phyloP scores from a whole-genome alignment of 2,797 vertebrate species.

The Helostoma temminkii region DNA sequence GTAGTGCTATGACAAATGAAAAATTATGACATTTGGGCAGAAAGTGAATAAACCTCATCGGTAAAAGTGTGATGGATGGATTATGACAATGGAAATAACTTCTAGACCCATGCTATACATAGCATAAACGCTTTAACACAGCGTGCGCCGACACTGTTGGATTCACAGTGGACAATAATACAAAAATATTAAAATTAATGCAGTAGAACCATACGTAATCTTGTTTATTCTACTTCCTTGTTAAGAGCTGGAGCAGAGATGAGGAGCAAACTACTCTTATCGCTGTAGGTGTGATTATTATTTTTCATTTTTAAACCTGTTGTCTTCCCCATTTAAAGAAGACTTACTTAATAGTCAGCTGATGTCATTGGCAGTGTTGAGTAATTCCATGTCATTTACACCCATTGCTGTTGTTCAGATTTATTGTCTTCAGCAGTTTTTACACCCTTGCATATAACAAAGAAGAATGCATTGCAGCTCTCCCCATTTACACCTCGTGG shows the following conservation, averaged over 20 bases:
- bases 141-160: not conserved
- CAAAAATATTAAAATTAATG: not conserved
- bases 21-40: not conserved
- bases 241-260: no score
- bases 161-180: not conserved
- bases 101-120: not conserved
- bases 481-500: conserved; percentile 13
- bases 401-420: no score
- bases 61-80: not conserved
- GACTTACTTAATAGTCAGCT: not conserved
- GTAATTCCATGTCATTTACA: not conserved
- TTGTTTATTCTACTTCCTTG: no score
- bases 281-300: no score
- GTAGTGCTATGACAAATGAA: not conserved
- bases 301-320: not conserved
- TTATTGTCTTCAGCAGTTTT: not conserved
- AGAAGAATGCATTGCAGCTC: not conserved
- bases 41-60: not conserved
- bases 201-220: not conserved
- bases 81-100: not conserved
- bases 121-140: not conserved
- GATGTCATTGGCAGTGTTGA: not conserved
- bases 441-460: conserved; percentile 1
- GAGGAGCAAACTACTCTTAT: no score
- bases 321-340: not conserved